Conservation (phyloP, 1,140 invertebrate genomes). For the Nymphalis io region DNA sequence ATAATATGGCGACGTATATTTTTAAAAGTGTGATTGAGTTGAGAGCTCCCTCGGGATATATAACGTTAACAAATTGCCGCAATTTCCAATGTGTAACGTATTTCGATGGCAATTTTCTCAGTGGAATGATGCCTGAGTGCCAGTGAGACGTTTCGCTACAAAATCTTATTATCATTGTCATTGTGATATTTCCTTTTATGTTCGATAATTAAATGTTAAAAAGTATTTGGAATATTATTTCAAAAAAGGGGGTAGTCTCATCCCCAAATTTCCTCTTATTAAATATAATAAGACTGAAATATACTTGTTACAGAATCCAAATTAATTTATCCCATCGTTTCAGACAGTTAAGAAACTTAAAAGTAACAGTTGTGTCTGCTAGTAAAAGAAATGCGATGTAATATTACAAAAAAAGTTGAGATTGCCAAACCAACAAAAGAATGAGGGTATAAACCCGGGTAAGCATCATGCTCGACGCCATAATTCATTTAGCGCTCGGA, state of each 20-base stretch:
- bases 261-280: too few relatives aligned
- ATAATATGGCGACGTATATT: slow-evolving; percentile 51
- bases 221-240: not conserved
- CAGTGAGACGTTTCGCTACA: not conserved
- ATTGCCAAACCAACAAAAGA: too few relatives aligned
- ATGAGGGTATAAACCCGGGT: too few relatives aligned
- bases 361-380: too few relatives aligned
- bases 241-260: not conserved
- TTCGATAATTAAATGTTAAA: not conserved
- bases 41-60: slow-evolving; percentile 53
- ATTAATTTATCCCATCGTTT: too few relatives aligned
- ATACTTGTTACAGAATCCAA: too few relatives aligned
- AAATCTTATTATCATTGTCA: not conserved
- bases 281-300: too few relatives aligned
- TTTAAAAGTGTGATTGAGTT: slow-evolving; percentile 49
- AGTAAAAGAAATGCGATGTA: too few relatives aligned
- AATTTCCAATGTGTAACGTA: slow-evolving; percentile 69
- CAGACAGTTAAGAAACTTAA: too few relatives aligned
- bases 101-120: slow-evolving; percentile 33
- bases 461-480: too few relatives aligned
- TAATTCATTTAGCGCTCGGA: too few relatives aligned
- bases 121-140: slow-evolving; percentile 8
- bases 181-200: not conserved
- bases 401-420: too few relatives aligned
- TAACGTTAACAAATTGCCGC: slow-evolving; percentile 67